A percentile compares a stretch with the other conserved stretches of the same genome.
These are phyloP conservation scores for Artemia sinica DNA, from an alignment of 2,888 invertebrate genomes.

Conservation along the genomic window DNA sequence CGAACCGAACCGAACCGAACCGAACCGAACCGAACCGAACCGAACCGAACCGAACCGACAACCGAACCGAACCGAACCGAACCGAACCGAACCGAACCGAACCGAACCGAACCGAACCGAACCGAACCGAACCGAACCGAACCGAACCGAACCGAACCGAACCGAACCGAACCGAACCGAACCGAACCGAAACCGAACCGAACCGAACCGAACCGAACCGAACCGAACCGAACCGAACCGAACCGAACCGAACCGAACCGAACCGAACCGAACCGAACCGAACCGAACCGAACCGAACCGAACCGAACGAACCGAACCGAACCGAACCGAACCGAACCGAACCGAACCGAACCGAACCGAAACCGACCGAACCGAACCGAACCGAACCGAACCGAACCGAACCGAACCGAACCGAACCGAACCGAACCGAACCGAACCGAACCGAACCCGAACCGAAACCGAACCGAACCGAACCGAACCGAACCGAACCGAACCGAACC, in stretches of 20 bases:
- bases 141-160: constrained; percentile 22
- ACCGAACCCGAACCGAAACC: too few species aligned
- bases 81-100: constrained; percentile 22
- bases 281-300: too few species aligned
- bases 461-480: constrained; percentile 22
- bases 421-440: constrained; percentile 23
- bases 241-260: constrained; percentile 21
- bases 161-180: constrained; percentile 22
- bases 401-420: constrained; percentile 23
- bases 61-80: too few species aligned
- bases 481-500: constrained; percentile 22
- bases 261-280: constrained; percentile 23
- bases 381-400: constrained; percentile 22
- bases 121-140: constrained; percentile 23
- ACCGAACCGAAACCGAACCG: background rate
- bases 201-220: constrained; percentile 23
- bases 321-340: constrained; percentile 22
- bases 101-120: constrained; percentile 23
- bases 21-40: constrained; percentile 23
- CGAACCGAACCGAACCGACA: too few species aligned
- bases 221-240: constrained; percentile 23
- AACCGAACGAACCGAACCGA: too few species aligned
- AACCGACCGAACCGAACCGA: constrained; percentile 23
- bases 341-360: too few species aligned
- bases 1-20: constrained; percentile 22